phyloP scores from a whole-genome alignment of 2,797 vertebrate genomes.

The Echiichthys vipera region DNA sequence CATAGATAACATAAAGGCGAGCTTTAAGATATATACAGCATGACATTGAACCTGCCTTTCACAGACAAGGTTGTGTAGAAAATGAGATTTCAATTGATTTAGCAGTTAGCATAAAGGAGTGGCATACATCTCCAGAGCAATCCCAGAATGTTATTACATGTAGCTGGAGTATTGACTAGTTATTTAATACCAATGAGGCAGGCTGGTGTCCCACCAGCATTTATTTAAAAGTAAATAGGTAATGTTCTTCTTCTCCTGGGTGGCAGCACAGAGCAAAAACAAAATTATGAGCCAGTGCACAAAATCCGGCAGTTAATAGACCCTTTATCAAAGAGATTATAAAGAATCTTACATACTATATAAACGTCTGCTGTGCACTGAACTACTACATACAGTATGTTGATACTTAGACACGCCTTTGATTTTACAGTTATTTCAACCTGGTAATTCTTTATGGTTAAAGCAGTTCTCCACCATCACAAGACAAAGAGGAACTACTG shows the following conservation, averaged over 20 bases:
- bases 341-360: background rate
- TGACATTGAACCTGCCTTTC: conserved; percentile 27
- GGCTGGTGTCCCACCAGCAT: background rate
- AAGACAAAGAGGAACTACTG: background rate
- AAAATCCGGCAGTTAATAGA: background rate
- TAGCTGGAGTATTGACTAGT: conserved; percentile 16
- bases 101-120: conserved; percentile 39
- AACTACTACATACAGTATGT: conserved; percentile 17
- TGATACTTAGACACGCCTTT: conserved; percentile 18
- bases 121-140: background rate
- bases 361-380: background rate
- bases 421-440: conserved; percentile 24
- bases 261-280: conserved; percentile 8
- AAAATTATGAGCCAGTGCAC: background rate
- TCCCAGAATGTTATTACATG: conserved; percentile 26
- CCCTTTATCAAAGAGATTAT: background rate
- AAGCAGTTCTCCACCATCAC: conserved; percentile 2
- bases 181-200: background rate
- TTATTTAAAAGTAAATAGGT: conserved; percentile 18
- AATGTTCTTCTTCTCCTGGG: background rate
- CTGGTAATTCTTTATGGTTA: conserved; percentile 23
- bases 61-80: conserved; percentile 24
- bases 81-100: conserved; percentile 49
- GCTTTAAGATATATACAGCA: conserved; percentile 22
- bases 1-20: background rate